These are phyloP conservation scores for Bembecia ichneumoniformis DNA, from an alignment of 2,888 invertebrate species.

Conservation along the genomic window DNA sequence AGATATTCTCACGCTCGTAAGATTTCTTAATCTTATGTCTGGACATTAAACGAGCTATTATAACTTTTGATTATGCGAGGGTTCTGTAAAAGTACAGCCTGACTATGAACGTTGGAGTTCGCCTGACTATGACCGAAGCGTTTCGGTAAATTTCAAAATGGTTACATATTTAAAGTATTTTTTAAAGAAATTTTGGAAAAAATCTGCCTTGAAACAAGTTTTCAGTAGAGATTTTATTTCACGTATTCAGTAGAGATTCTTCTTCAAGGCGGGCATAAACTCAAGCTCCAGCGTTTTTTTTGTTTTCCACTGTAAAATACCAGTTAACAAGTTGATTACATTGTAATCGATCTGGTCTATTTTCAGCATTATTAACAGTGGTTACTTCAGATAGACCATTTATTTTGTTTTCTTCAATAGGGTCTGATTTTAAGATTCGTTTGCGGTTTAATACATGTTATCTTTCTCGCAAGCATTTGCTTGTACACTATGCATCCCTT, in stretches of 20 bases:
- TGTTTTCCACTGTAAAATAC: constrained; percentile 90
- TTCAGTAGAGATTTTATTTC: constrained; percentile 74
- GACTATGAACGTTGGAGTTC: too few relatives aligned
- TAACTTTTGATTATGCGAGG: constrained; percentile 53
- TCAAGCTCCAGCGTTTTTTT: constrained; percentile 76
- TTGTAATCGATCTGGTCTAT: too few relatives aligned
- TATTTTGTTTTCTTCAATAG: too few relatives aligned
- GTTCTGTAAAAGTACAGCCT: constrained; percentile 42
- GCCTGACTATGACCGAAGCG: constrained; percentile 59
- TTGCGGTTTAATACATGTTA: too few relatives aligned
- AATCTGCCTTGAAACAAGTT: constrained; percentile 75
- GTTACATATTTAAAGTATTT: constrained; percentile 81
- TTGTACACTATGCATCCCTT: too few relatives aligned
- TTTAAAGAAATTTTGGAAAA: constrained; percentile 76
- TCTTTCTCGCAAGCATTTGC: too few relatives aligned
- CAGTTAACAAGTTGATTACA: constrained; percentile 92
- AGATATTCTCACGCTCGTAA: constrained; percentile 54
- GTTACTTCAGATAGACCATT: too few relatives aligned
- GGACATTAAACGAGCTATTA: constrained; percentile 32
- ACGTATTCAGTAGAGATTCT: constrained; percentile 75
- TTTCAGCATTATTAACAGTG: too few relatives aligned
- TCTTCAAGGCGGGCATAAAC: constrained; percentile 77
- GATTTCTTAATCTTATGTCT: constrained; percentile 54
- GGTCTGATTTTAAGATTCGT: too few relatives aligned
- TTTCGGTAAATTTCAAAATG: constrained; percentile 79